Evolutionary conservation across 2,797 vertebrate species (phyloP), one percentile per base, ranked within the genome.

Genomic region (Emydoidea blandingii): DNA sequence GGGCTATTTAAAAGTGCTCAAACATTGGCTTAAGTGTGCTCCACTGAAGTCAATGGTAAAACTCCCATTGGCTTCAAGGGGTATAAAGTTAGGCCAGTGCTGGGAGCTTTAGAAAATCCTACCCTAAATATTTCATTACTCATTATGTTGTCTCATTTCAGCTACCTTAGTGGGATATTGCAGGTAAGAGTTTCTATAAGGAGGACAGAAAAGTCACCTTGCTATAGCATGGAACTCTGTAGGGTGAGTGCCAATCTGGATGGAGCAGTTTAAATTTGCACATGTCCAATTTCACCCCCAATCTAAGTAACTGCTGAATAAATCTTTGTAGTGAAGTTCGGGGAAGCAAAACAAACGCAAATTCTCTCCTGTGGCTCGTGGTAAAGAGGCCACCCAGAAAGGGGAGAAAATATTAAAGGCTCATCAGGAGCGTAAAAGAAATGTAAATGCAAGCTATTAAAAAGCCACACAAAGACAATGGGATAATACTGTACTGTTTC

Each of bases 341-440:
- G 37, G 27, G n/a, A 89, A 93, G 87, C 9, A 84, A 53, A 94
- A 41, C 21, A 87, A 86, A 50, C 41, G 31, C 14, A 79, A 2
- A 91, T 91, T 87, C 89, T 11, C 44, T 86, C 52, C 81, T 91
- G 59, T 34, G 7, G 52, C 15, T 83, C 21, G 65, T 53, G 8
- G 81, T 44, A 88, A 91, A 79, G 44, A 92, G 80, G 90, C 74
- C 12, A 85, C 2, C 16, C 41, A 34, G 41, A 95, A 95, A 93
- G 52, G 3, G 52, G 29, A 89, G 31, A 86, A 92, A 85, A 19
- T 62, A 74, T 1, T 0, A 34, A 80, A 90, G 79, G 54, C 15
- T 88, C 87, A 49, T 49, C 50, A 91, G 85, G 72, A n/a, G 49
- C 1, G 8, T 50, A 79, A 68, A 89, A 92, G 52, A 81, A 87